These are phyloP conservation scores for Chrysopilus asiliformis DNA, from an alignment of 2,888 invertebrate species.

Conservation along the genomic window DNA sequence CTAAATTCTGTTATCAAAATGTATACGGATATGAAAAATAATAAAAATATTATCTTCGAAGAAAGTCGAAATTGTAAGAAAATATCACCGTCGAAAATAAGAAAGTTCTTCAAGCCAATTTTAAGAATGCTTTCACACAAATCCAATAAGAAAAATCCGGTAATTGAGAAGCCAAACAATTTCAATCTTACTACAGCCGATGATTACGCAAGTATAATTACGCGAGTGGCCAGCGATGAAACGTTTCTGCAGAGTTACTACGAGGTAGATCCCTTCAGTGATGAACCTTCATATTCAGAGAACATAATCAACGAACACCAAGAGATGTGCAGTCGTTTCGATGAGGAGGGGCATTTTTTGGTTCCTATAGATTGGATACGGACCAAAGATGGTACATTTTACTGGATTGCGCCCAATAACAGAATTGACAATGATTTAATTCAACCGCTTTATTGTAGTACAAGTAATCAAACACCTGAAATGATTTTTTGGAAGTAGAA, in stretches of 20 bases:
- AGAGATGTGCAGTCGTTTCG: slow-evolving; percentile 3
- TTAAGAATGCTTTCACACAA: no score
- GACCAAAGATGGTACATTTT: slow-evolving; percentile 63
- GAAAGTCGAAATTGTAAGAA: no score
- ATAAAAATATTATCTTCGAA: no score
- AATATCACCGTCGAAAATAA: no score
- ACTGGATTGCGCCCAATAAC: slow-evolving; percentile 48
- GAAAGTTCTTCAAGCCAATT: no score
- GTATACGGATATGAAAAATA: no score
- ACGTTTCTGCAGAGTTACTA: slow-evolving; percentile 17
- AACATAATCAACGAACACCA: slow-evolving; percentile 1
- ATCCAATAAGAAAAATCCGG: no score
- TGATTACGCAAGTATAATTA: slow-evolving; percentile 15
- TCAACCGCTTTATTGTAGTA: slow-evolving; percentile 17
- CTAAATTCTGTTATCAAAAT: no score
- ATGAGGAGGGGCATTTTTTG: slow-evolving; percentile 5
- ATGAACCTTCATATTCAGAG: slow-evolving; percentile 7
- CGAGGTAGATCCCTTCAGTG: slow-evolving; percentile 17
- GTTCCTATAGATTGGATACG: slow-evolving; percentile 57
- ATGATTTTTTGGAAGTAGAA: no score
- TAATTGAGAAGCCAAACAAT: no score
- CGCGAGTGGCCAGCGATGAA: slow-evolving; percentile 17
- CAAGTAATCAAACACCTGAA: slow-evolving; percentile 14
- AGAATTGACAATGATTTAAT: slow-evolving; percentile 26
- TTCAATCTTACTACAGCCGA: no score